Evolutionary conservation across 1,140 invertebrate genomes (phyloP).

Genomic region (Aphis craccivora): DNA sequence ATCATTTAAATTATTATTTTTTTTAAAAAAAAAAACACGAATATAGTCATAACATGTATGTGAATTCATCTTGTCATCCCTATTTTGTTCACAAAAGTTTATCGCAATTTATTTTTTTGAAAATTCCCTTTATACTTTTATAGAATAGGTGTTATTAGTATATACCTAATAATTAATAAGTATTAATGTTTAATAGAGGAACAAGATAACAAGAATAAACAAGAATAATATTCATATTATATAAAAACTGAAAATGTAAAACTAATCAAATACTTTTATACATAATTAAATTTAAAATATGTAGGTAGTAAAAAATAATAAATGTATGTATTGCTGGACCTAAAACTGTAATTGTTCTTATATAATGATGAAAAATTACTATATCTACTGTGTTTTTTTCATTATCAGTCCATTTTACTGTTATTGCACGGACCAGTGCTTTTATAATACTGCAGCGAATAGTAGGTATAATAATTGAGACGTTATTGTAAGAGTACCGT

Average conservation of each 20-base stretch:
- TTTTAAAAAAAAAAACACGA: neutral
- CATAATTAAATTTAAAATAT: too few species aligned
- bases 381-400: neutral
- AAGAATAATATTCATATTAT: too few species aligned
- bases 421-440: conserved; percentile 23
- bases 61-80: neutral
- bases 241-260: too few species aligned
- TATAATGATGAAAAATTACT: neutral
- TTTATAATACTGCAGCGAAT: conserved; percentile 1
- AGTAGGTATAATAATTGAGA: neutral
- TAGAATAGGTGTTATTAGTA: too few species aligned
- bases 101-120: neutral
- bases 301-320: too few species aligned
- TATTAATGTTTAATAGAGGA: too few species aligned
- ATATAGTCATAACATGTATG: neutral
- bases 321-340: neutral
- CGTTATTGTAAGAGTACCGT: neutral
- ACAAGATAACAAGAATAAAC: too few species aligned
- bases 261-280: too few species aligned
- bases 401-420: neutral
- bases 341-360: neutral
- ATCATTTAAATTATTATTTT: neutral
- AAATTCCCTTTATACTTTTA: neutral
- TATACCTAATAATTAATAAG: too few species aligned
- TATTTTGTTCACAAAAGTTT: neutral